Evolutionary conservation across 1,140 invertebrate species (phyloP).

Genomic region (Nephila pilipes): DNA sequence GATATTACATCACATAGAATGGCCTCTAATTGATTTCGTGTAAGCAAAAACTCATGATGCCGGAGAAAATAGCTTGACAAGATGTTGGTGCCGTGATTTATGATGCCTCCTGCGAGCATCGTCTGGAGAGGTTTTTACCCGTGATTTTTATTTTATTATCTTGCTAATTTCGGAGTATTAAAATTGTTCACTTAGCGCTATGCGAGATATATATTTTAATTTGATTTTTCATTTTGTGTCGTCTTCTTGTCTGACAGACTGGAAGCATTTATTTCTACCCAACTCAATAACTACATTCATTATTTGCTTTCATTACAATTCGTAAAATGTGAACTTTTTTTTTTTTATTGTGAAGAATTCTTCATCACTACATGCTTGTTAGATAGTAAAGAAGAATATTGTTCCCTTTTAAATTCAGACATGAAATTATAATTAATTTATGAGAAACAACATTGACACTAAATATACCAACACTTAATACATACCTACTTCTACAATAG

Average conservation of each 20-base stretch:
- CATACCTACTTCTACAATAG: too few species aligned
- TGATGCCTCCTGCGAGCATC: background rate
- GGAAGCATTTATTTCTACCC: background rate
- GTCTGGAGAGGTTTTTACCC: background rate
- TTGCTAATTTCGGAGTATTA: constrained; percentile 5
- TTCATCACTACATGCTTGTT: too few species aligned
- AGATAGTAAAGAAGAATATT: too few species aligned
- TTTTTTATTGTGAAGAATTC: too few species aligned
- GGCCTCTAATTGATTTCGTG: constrained; percentile 73
- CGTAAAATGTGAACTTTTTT: too few species aligned
- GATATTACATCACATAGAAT: constrained; percentile 66
- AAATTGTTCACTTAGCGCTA: background rate
- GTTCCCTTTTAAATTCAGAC: too few species aligned
- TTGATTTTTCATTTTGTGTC: background rate
- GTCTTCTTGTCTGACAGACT: background rate
- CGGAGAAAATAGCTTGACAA: background rate
- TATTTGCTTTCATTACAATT: too few species aligned
- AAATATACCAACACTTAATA: too few species aligned
- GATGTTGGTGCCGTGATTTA: constrained; percentile 31
- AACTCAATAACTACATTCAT: too few species aligned
- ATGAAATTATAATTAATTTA: too few species aligned
- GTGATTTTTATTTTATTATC: constrained; percentile 19
- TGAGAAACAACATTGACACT: too few species aligned
- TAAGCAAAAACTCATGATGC: constrained; percentile 51
- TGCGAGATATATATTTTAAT: background rate